phyloP scores from a whole-genome alignment of 1,140 invertebrate genomes.

The Ceratoteleas bidentatus region DNA sequence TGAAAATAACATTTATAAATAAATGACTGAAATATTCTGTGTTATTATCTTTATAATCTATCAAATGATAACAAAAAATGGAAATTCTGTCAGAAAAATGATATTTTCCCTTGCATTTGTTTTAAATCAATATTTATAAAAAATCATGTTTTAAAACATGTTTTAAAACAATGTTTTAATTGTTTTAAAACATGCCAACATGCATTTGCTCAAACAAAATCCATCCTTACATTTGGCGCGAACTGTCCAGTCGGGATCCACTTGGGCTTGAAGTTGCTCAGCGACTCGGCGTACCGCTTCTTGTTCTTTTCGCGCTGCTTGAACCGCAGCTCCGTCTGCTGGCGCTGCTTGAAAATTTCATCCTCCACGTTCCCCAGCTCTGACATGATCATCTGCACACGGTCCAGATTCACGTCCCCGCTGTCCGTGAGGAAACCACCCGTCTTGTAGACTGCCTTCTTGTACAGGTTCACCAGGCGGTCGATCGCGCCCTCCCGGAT shows the following conservation, averaged over 20 bases:
- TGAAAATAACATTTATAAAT: no score
- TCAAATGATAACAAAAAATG: no score
- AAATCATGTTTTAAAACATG: no score
- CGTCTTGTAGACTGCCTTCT: constrained; percentile 96
- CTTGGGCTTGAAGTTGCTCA: constrained; percentile 84
- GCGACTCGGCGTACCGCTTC: constrained; percentile 81
- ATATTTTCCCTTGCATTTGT: no score
- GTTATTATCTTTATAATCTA: no score
- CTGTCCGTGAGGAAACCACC: constrained; percentile 97
- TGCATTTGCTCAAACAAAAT: no score
- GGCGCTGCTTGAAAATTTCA: constrained; percentile 97
- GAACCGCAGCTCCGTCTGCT: constrained; percentile 92
- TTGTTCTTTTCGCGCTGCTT: constrained; percentile 89
- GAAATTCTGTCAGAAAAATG: no score
- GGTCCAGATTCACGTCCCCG: constrained; percentile 94
- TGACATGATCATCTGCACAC: constrained; percentile 96
- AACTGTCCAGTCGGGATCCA: constrained; percentile 88
- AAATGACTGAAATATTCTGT: no score
- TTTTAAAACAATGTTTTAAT: no score
- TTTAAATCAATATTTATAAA: no score
- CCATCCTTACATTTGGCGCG: constrained; percentile 84
- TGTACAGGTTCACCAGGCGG: constrained; percentile 95
- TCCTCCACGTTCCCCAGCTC: constrained; percentile 97
- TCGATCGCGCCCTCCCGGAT: constrained; percentile 99
- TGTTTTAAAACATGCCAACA: no score